Evolutionary conservation across 2,888 invertebrate species (phyloP).

Genomic region (Icerya purchasi): DNA sequence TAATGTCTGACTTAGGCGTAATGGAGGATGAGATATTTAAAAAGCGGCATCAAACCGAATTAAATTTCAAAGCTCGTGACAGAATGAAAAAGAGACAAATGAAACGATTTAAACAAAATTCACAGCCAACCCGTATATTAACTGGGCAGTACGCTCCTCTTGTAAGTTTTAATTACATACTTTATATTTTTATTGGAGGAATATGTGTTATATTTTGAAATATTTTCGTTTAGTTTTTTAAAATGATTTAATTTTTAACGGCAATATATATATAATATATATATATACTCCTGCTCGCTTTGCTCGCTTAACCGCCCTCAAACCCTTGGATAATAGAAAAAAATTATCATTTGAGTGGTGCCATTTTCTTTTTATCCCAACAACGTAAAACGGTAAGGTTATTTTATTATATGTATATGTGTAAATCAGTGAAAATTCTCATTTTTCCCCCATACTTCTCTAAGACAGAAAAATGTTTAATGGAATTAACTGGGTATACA

Average conservation of each 20-base stretch:
- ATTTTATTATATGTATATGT: too few relatives aligned
- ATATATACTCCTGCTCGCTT: too few relatives aligned
- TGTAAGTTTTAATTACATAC: constrained; percentile 25
- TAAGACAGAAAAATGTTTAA: too few relatives aligned
- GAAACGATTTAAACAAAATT: constrained; percentile 27
- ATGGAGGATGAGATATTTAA: constrained; percentile 95
- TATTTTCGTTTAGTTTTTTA: neutral
- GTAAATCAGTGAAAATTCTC: too few relatives aligned
- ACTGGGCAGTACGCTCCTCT: constrained; percentile 60
- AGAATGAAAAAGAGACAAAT: constrained; percentile 41
- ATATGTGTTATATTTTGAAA: neutral
- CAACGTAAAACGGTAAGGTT: too few relatives aligned
- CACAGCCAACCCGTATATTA: constrained; percentile 44
- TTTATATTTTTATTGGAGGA: constrained; percentile 17
- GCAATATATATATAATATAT: too few relatives aligned
- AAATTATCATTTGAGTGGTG: too few relatives aligned
- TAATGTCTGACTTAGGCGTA: constrained; percentile 79
- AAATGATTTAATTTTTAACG: neutral
- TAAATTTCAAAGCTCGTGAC: constrained; percentile 55
- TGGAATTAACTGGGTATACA: too few relatives aligned
- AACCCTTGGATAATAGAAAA: too few relatives aligned
- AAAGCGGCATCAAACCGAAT: constrained; percentile 65
- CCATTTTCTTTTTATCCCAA: too few relatives aligned
- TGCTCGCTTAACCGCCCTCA: too few relatives aligned
- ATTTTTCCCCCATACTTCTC: too few relatives aligned